phyloP scores from a whole-genome alignment of 2,888 invertebrate genomes.

The Clusia tigrina region DNA sequence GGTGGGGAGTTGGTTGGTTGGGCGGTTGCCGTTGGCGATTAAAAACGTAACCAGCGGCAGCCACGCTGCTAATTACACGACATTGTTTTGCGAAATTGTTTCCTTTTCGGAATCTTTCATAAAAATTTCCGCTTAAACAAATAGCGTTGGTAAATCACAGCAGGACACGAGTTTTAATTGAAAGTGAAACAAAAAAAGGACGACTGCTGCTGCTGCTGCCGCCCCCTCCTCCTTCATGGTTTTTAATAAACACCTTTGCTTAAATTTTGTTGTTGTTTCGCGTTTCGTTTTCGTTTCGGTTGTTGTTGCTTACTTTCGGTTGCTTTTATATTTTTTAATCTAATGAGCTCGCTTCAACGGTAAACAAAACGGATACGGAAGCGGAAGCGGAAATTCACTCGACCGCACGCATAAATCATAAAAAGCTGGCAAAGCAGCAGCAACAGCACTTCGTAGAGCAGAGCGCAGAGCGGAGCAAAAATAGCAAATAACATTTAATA shows the following conservation, averaged over 20 bases:
- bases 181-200: constrained; percentile 11
- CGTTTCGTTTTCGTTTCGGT: not conserved
- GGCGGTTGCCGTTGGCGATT: not conserved
- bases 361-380: constrained; percentile 11
- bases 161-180: constrained; percentile 18
- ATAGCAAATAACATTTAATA: constrained; percentile 28
- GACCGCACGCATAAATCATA: constrained; percentile 28
- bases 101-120: constrained; percentile 6
- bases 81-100: not conserved
- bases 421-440: constrained; percentile 14
- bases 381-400: constrained; percentile 22
- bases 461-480: not conserved
- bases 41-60: not conserved
- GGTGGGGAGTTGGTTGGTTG: not conserved
- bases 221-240: not conserved
- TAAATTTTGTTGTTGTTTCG: not conserved
- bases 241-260: constrained; percentile 1
- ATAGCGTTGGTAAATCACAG: constrained; percentile 12
- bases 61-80: constrained; percentile 2
- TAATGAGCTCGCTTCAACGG: too few relatives aligned
- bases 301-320: not conserved
- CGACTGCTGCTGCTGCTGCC: constrained; percentile 7
- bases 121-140: not conserved
- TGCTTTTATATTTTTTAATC: constrained; percentile 1
- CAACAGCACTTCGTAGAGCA: not conserved